Evolutionary conservation across 2,113 vertebrate genomes (phyloP).

Genomic region (Melospiza georgiana): DNA sequence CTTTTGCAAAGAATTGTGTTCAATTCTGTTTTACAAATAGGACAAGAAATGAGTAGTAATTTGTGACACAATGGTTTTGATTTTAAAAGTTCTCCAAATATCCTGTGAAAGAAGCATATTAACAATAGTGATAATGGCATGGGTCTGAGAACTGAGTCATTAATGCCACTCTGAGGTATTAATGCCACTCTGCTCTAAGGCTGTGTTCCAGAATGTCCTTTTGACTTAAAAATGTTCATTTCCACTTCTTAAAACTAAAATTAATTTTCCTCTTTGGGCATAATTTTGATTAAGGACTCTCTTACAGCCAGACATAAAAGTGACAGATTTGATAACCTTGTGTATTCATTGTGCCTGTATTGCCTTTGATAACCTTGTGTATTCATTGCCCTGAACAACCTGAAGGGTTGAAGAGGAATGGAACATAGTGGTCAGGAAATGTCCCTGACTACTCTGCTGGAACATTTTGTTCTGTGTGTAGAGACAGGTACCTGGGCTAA

Average conservation of each 20-base stretch:
- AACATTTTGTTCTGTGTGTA: neutral
- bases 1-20: neutral
- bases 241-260: neutral
- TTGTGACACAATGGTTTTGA: neutral
- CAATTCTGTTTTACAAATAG: neutral
- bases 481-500: neutral
- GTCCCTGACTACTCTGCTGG: neutral
- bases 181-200: neutral
- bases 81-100: neutral
- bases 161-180: neutral
- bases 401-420: neutral
- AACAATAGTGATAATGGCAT: neutral
- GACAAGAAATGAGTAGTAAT: neutral
- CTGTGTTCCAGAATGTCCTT: neutral
- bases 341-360: neutral
- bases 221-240: neutral
- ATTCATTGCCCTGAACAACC: neutral
- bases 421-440: neutral
- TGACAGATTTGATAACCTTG: neutral
- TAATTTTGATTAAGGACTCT: neutral
- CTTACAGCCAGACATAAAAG: neutral
- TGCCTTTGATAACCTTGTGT: neutral
- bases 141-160: neutral
- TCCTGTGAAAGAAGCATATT: neutral
- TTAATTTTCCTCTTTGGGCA: neutral